phyloP scores from a whole-genome alignment of 2,797 vertebrate genomes.

The Leuciscus waleckii region DNA sequence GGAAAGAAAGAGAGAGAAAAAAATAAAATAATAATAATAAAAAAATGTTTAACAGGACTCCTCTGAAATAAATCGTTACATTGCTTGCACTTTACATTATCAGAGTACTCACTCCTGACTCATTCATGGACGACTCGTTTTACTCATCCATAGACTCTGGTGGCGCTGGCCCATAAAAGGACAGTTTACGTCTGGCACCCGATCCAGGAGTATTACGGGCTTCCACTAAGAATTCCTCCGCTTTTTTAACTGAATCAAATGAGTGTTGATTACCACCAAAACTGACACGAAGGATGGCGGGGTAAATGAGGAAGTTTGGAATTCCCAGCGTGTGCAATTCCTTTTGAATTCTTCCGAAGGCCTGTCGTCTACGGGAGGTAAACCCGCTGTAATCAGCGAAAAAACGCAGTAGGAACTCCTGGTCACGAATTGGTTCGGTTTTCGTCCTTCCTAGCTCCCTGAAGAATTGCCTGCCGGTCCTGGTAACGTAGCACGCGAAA shows the following conservation, averaged over 20 bases:
- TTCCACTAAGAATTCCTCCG: too few relatives aligned
- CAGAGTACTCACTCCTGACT: too few relatives aligned
- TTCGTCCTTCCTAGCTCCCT: conserved; percentile 4
- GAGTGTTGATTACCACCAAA: background rate
- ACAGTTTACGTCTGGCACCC: background rate
- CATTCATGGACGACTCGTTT: too few relatives aligned
- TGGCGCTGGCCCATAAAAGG: background rate
- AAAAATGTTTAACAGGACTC: too few relatives aligned
- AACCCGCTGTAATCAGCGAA: background rate
- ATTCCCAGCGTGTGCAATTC: background rate
- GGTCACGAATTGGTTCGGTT: background rate
- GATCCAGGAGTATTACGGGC: background rate
- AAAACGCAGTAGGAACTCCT: too few relatives aligned
- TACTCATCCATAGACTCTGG: too few relatives aligned
- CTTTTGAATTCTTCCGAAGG: background rate
- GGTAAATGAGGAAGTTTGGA: conserved; percentile 3
- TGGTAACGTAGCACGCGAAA: too few relatives aligned
- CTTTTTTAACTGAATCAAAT: too few relatives aligned
- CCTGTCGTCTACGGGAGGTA: background rate
- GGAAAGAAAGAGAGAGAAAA: too few relatives aligned
- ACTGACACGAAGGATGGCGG: background rate
- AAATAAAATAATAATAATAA: too few relatives aligned
- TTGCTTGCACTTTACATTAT: too few relatives aligned
- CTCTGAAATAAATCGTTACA: too few relatives aligned
- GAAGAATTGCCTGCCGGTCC: background rate